Conservation (phyloP, 1,140 invertebrate species). For the Eciton burchellii region DNA sequence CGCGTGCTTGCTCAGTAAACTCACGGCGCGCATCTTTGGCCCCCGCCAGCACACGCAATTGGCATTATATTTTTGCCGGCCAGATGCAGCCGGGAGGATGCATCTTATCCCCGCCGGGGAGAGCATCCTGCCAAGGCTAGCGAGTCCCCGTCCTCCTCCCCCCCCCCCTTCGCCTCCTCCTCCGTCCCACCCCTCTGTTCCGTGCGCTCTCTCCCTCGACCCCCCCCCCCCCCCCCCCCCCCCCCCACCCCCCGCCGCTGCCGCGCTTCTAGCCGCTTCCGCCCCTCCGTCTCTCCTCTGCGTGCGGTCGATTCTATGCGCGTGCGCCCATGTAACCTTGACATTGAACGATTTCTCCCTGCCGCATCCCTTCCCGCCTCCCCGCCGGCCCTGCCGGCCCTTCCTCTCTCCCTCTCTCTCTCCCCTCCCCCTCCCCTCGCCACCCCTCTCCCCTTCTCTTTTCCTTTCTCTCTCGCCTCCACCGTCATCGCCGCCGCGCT, state of each 20-base stretch:
- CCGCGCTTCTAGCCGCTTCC: constrained; percentile 36
- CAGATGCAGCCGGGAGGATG: constrained; percentile 54
- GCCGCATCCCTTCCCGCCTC: constrained; percentile 41
- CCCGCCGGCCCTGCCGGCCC: constrained; percentile 16
- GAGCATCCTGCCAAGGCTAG: constrained; percentile 53
- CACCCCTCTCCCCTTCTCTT: constrained; percentile 16
- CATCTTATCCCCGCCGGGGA: constrained; percentile 50
- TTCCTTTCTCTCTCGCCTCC: neutral
- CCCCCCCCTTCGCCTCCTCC: too few species aligned
- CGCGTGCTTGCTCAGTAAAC: constrained; percentile 32
- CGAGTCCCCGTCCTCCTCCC: too few species aligned
- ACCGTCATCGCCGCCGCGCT: neutral
- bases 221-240: too few species aligned
- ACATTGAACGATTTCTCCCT: constrained; percentile 76
- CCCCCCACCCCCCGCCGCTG: neutral
- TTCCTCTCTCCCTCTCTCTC: constrained; percentile 29
- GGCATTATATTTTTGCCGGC: constrained; percentile 56
- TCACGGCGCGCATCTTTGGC: neutral
- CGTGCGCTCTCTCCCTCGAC: too few species aligned
- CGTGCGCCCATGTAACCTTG: constrained; percentile 80
- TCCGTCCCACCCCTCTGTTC: too few species aligned
- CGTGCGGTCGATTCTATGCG: constrained; percentile 74
- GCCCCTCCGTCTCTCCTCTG: constrained; percentile 65
- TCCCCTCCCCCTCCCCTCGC: constrained; percentile 9
- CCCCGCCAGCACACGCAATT: constrained; percentile 37